Evolutionary conservation across 2,113 vertebrate species (phyloP).

Genomic region (Calyptomena viridis): DNA sequence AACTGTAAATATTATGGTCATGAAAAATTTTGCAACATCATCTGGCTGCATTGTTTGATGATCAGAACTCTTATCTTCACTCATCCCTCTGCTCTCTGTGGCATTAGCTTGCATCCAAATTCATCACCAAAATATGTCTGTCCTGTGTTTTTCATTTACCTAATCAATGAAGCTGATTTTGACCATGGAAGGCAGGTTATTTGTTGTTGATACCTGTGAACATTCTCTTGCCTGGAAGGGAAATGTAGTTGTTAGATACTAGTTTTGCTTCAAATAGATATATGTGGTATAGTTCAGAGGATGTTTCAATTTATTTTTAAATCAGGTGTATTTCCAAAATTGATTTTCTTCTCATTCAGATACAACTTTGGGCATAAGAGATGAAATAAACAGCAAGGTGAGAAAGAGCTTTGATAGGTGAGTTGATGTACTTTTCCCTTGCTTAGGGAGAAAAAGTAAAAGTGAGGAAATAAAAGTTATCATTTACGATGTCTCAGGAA

Average conservation of each 20-base stretch:
- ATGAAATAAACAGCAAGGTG: background rate
- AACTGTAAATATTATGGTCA: background rate
- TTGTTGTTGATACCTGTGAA: background rate
- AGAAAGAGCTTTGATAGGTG: background rate
- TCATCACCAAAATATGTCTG: background rate
- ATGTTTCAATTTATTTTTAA: background rate
- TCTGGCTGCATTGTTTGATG: background rate
- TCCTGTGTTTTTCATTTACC: background rate
- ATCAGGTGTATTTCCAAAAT: background rate
- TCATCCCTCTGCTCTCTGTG: background rate
- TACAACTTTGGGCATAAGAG: background rate
- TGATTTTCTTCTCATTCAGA: background rate
- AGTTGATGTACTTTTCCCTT: background rate
- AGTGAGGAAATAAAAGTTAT: background rate
- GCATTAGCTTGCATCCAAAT: background rate
- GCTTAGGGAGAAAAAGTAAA: background rate
- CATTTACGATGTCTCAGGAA: background rate
- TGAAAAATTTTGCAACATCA: background rate
- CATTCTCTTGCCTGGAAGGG: background rate
- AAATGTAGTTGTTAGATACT: background rate
- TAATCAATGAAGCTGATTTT: background rate
- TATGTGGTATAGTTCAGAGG: background rate
- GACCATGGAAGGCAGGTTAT: background rate
- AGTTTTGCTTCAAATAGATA: background rate
- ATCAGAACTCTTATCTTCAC: background rate